Base-by-base conservation (phyloP, 2,888 invertebrate species). In the Agelastica alni region DNA sequence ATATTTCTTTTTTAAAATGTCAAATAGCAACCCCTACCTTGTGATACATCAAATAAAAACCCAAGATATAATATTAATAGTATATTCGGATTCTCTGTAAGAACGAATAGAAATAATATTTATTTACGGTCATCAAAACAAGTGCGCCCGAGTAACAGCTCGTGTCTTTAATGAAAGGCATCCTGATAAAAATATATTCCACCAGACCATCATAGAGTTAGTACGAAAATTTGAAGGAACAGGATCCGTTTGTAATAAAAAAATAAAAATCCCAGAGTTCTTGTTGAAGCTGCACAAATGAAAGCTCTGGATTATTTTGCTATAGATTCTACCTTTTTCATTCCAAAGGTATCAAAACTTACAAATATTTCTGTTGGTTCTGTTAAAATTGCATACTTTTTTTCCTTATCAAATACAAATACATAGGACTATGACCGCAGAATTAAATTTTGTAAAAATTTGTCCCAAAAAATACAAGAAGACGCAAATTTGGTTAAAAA, bases 371-470 rank as follows among this genome's bases (percentile, higher is more conserved):
- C n/a, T n/a, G 31, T 31, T 6, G 4, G n/a, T n/a, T 31, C 9
- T 3, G 3, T 9, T 31, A 31, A 31, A 31, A 31, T 31, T 31
- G 10, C 9, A 9, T n/a, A n/a, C n/a, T n/a, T 3, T n/a, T 31
- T 31, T 31, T 6, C 31, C 31, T 31, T n/a, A 31, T n/a, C 9
- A 31, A 31, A 31, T 31, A n/a, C 31, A 31, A 31, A 4, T 9
- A n/a, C 31, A 31, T 31, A 31, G n/a, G 31, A 31, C 31, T 31
- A 9, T 9, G 31, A 31, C 31, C 4, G 31, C n/a, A 9, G n/a
- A 31, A 31, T 31, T 31, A n/a, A 31, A 31, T 31, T 31, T 31
- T 31, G n/a, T 31, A 10, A 31, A 31, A 31, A n/a, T n/a, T n/a
- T 31, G 31, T 31, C 31, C n/a, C 31, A 31, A 31, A n/a, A n/a